Evolutionary conservation across 2,888 invertebrate species (phyloP).

Genomic region (Heliothis peltigera): DNA sequence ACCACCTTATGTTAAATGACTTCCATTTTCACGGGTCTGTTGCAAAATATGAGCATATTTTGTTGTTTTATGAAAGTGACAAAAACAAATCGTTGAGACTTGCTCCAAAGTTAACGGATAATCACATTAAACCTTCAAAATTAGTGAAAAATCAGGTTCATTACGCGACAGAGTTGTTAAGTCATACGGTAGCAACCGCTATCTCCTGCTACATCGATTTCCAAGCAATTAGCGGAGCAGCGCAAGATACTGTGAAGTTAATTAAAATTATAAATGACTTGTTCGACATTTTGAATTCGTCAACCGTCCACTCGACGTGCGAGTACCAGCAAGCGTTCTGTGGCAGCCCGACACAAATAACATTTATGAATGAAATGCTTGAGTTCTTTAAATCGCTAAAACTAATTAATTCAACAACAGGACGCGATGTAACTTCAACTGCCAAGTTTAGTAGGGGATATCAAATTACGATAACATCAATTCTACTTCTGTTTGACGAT

Average conservation of each 20-base stretch:
- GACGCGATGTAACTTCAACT: slow-evolving; percentile 39
- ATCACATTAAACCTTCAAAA: slow-evolving; percentile 61
- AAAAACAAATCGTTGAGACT: slow-evolving; percentile 53
- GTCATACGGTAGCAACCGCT: slow-evolving; percentile 63
- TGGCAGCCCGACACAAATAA: slow-evolving; percentile 33
- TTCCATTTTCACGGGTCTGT: slow-evolving; percentile 60
- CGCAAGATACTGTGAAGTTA: slow-evolving; percentile 49
- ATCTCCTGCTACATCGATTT: slow-evolving; percentile 58
- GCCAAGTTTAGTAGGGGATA: slow-evolving; percentile 42
- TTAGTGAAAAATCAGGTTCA: slow-evolving; percentile 61
- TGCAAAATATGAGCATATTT: slow-evolving; percentile 64
- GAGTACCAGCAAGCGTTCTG: slow-evolving; percentile 50
- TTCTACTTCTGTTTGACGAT: slow-evolving; percentile 47
- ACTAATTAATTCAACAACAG: slow-evolving; percentile 37
- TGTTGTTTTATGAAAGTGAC: slow-evolving; percentile 60
- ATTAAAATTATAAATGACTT: slow-evolving; percentile 50
- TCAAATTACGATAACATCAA: slow-evolving; percentile 51
- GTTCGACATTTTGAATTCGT: slow-evolving; percentile 52
- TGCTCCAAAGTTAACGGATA: slow-evolving; percentile 64
- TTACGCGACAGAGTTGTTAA: slow-evolving; percentile 64
- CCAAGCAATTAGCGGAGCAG: slow-evolving; percentile 37
- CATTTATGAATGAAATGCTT: slow-evolving; percentile 50
- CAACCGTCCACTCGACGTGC: slow-evolving; percentile 35
- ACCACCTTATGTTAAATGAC: slow-evolving; percentile 61
- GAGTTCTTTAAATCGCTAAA: slow-evolving; percentile 41